Evolutionary conservation across 2,888 invertebrate genomes (phyloP).

Genomic region (Deilephila porcellus): DNA sequence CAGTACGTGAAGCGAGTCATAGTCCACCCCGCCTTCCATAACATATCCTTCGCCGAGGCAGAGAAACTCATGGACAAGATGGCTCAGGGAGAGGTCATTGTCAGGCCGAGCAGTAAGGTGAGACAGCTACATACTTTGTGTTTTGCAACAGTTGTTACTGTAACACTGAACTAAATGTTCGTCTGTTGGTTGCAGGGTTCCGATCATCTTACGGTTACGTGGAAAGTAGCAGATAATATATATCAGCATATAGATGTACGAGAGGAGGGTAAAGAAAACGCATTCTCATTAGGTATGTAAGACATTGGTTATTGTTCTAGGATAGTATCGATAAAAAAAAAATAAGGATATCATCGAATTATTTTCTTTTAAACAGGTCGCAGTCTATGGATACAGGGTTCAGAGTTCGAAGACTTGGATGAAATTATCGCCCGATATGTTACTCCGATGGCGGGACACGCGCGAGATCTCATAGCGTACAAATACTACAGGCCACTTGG

Average conservation of each 20-base stretch:
- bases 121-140: not conserved
- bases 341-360: not conserved
- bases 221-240: conserved; percentile 98
- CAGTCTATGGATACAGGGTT: conserved; percentile 93
- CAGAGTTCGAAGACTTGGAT: conserved; percentile 99
- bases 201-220: conserved; percentile 98
- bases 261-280: conserved; percentile 98
- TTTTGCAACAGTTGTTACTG: no score
- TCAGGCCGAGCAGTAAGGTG: conserved; percentile 97
- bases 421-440: conserved; percentile 99
- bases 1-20: conserved; percentile 98
- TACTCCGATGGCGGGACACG: conserved; percentile 97
- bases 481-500: conserved; percentile 94
- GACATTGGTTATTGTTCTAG: not conserved
- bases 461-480: conserved; percentile 95
- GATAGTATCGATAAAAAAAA: not conserved
- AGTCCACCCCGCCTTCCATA: conserved; percentile 98
- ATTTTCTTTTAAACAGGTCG: conserved; percentile 61
- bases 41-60: conserved; percentile 96
- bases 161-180: not conserved
- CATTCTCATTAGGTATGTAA: conserved; percentile 92
- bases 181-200: conserved; percentile 84
- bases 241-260: conserved; percentile 98
- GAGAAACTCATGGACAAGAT: conserved; percentile 95
- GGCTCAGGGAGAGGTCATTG: conserved; percentile 98